Conservation (phyloP, 2,888 invertebrate genomes). For the Timandra comae region DNA sequence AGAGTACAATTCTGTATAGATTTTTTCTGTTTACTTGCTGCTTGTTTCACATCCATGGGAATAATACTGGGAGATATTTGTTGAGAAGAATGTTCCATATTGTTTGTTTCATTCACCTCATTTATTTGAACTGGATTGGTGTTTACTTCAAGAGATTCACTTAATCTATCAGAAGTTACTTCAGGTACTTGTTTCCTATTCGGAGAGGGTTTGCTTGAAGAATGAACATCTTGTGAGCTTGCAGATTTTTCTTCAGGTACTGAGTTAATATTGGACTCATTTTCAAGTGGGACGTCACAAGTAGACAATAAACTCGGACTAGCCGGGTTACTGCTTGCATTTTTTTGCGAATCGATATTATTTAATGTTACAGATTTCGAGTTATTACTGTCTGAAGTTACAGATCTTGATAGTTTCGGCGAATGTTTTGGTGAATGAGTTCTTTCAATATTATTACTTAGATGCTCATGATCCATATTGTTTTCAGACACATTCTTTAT, state of each 20-base stretch:
- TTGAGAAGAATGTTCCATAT: background rate
- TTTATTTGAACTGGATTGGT: conserved; percentile 9
- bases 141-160: conserved; percentile 10
- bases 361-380: conserved; percentile 7
- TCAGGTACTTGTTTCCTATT: conserved; percentile 8
- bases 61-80: conserved; percentile 3
- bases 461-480: conserved; percentile 30
- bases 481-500: conserved; percentile 55
- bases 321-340: conserved; percentile 2
- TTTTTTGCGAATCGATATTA: conserved; percentile 6
- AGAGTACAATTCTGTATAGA: conserved; percentile 60
- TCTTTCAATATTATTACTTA: conserved; percentile 43
- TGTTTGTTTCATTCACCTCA: conserved; percentile 14
- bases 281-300: conserved; percentile 3
- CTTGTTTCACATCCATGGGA: conserved; percentile 8
- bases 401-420: background rate
- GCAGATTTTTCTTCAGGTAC: conserved; percentile 11
- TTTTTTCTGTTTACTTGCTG: conserved; percentile 25
- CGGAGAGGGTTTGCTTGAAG: conserved; percentile 3
- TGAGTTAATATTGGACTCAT: conserved; percentile 8
- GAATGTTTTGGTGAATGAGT: conserved; percentile 7
- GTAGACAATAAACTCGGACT: conserved; percentile 13
- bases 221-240: conserved; percentile 11
- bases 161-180: conserved; percentile 1
- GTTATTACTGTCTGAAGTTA: conserved; percentile 3